Evolutionary conservation across 2,113 vertebrate genomes (phyloP), one percentile per base, ranked within the genome.

Genomic region (Pseudois nayaur): DNA sequence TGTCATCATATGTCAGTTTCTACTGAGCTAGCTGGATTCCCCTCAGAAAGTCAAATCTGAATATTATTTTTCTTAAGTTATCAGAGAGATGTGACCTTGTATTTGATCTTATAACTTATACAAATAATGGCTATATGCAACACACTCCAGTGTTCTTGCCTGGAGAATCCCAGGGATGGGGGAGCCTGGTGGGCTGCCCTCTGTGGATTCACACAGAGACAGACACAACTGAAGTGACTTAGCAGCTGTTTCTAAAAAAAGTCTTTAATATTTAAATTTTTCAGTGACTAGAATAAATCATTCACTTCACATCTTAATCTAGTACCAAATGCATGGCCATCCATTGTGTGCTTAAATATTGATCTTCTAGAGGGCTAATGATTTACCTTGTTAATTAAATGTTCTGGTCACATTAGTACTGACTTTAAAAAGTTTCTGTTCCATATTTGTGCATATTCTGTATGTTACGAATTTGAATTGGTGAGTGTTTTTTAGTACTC

Each of bases 201-300:
- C 55, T 57, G 23, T 23, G 21, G 21, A 21, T 3, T 57, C 55
- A 23, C 21, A 57, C 21, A 57, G 55, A 23, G 55, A 23, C 8
- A 21, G 21, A 57, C 3, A 57, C 0, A 9, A 10, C 23, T 25
- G 55, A 57, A 57, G 55, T 25, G 55, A 25, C 55, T 57, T 57
- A 57, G 21, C 55, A 57, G 8, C 76, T 89, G 16, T 71, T 95
- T 91, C 50, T 86, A 96, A 95, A 86, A 82, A 86, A 81, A 36
- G 25, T 88, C 43, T 52, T 94, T 89, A 85, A 92, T 96, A 95
- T 89, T 91, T 40, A 97, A 74, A 92, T 45, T 92, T 95, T 95
- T 40, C 83, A 91, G 45, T 94, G 60, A 85, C 76, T 95, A 16
- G 29, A 95, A 88, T 97, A 96, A 93, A 87, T 96, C 33, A 94